Base-by-base conservation (phyloP, 2,113 vertebrate species). In the Odocoileus hemionus region DNA sequence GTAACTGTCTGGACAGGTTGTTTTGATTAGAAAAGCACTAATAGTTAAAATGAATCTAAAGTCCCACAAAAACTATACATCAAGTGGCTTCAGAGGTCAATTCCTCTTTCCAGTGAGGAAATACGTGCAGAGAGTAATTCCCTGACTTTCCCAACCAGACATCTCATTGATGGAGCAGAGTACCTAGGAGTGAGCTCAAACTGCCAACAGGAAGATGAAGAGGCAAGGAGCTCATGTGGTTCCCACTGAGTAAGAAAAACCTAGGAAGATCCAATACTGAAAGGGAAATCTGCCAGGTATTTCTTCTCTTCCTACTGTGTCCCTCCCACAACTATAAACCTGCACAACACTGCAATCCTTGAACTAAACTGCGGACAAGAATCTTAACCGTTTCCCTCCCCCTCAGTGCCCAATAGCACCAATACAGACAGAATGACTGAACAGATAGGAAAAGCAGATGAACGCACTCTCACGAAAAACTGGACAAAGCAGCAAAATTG, bases 11-110 rank as follows among this genome's bases (percentile, higher is more conserved):
- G 33, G 55, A 67, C 17, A 39, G 28, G 39, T 36, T 57, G 33
- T 74, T 95, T 87, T 83, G 36, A 84, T 91, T 85, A 86, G 78
- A 92, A 95, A 94, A 91, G 52, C 26, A 54, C 19, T 93, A 79
- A 21, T 93, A 80, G 28, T 67, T 97, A 92, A 90, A 84, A 82
- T 28, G 26, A 89, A 95, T 74, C 92, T 92, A 95, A 97, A 93
- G 67, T 12, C 16, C 78, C 85, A 36, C 64, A 92, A 94, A 91
- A 70, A 78, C n/a, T 64, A 70, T 13, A 88, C 28, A 57, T 43
- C 52, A 57, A 83, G 7, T 57, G 82, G 47, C 30, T 95, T 94
- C 39, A 76, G 21, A 64, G 13, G 7, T 61, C 36, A 89, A 58
- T 87, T 93, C 82, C 61, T 80, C 23, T 90, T 85, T 89, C 47